Evolutionary conservation across 37 sponge, comb jelly and placozoan species (phyloP), one percentile per base, ranked within the genome.

Genomic region (Oscarella lobularis): DNA sequence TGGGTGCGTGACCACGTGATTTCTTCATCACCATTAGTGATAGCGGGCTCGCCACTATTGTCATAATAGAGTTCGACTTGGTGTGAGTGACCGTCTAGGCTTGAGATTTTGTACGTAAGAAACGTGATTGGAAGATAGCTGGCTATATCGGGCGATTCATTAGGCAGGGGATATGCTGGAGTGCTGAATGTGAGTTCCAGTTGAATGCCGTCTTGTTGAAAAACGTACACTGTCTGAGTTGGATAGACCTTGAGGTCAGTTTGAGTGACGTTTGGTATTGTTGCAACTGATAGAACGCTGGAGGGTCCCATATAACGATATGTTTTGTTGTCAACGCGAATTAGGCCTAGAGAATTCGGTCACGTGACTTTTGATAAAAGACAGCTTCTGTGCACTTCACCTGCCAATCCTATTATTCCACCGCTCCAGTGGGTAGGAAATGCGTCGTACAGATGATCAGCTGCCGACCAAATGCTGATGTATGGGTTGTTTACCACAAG

Each of bases 401-500:
- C 60, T 20, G 60, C 20, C 60, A 48, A 48, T 27, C 60, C 60
- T 20, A 48, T 48, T 9, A 48, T 48, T 4, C 33, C n/a, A 2
- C 86, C 90, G 1, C 77, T 74, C 90, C 89, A 89, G 77, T 85
- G 85, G 0, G 14, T 39, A 0, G 90, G 39, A 31, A 76, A 48
- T 31, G 72, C 78, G 66, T 85, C 90, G 69, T 89, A 89, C n/a
- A 85, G 75, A 36, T 82, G 31, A 48, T 85, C 81, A 34, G 74
- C 78, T 27, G 40, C 67, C 30, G 90, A 89, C 90, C 90, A 89
- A 39, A 89, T 72, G 81, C 83, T 85, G 77, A 85, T 41, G 33
- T 89, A 89, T 2, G 90, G 90, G 55, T 89, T 71, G 30, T 79
- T 77, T 14, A 89, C 90, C 30, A 89, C 38, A 1, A 89, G 90